Evolutionary conservation across 2,888 invertebrate species (phyloP).

Genomic region (Drosophila trichaetosa): DNA sequence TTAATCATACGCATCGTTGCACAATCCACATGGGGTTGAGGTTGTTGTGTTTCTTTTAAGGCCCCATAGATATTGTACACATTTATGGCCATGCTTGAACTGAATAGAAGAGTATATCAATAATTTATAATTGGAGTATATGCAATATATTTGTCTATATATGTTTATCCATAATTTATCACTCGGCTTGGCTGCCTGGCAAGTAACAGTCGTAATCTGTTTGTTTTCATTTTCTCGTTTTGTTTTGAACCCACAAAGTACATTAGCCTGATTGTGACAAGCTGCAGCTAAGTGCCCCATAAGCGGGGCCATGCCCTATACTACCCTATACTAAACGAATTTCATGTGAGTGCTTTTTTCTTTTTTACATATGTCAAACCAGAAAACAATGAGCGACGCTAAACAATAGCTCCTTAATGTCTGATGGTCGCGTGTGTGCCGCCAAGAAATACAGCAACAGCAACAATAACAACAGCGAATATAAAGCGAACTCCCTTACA

Average conservation of each 20-base stretch:
- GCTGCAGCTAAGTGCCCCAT: constrained; percentile 60
- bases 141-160: too few relatives aligned
- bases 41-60: too few relatives aligned
- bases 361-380: constrained; percentile 58
- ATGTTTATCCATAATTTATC: constrained; percentile 25
- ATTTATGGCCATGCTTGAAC: constrained; percentile 15
- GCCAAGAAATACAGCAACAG: constrained; percentile 28
- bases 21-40: constrained; percentile 18
- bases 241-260: constrained; percentile 46
- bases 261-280: constrained; percentile 75
- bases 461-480: background rate
- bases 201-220: constrained; percentile 30
- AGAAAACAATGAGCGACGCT: constrained; percentile 57
- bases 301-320: constrained; percentile 10
- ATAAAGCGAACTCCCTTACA: constrained; percentile 8
- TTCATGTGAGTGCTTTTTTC: constrained; percentile 12
- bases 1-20: constrained; percentile 77
- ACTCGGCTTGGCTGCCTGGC: constrained; percentile 17
- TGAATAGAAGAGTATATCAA: background rate
- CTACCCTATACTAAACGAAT: background rate
- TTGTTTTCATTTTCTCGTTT: constrained; percentile 30
- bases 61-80: background rate
- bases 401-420: constrained; percentile 59
- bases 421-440: constrained; percentile 41
- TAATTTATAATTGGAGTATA: constrained; percentile 1